Conservation (phyloP, 92 coral and sea anemone species). For the Zoanthus gigantus region DNA sequence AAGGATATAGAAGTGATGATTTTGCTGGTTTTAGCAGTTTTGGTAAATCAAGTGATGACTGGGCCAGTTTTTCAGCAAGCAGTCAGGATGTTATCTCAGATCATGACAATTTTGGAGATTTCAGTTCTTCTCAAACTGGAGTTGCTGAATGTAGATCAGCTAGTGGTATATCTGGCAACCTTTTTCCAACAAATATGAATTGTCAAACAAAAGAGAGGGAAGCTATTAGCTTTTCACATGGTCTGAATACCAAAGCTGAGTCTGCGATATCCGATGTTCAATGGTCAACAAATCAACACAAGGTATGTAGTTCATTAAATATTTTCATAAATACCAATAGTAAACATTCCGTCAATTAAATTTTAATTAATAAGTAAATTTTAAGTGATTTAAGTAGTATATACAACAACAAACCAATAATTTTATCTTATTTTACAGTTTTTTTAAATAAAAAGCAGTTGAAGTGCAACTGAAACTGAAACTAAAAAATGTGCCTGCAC, state of each 20-base stretch:
- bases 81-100: not conserved
- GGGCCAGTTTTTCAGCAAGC: constrained; percentile 14
- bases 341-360: too few species aligned
- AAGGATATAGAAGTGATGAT: not conserved
- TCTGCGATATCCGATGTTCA: not conserved
- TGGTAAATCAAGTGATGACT: constrained; percentile 17
- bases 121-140: constrained; percentile 11
- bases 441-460: too few species aligned
- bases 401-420: too few species aligned
- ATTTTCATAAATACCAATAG: too few species aligned
- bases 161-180: not conserved
- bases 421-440: too few species aligned
- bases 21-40: constrained; percentile 8
- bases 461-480: too few species aligned
- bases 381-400: too few species aligned
- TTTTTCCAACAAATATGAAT: not conserved
- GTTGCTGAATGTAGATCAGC: not conserved
- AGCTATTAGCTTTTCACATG: not conserved
- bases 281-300: constrained; percentile 12
- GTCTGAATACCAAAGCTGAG: not conserved
- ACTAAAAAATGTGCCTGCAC: too few species aligned
- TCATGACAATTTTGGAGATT: constrained; percentile 23
- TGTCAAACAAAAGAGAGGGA: not conserved
- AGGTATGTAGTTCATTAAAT: not conserved
- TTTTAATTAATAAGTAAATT: too few species aligned